phyloP scores from a whole-genome alignment of 2,888 invertebrate genomes.

The Linnaemya vulpina region DNA sequence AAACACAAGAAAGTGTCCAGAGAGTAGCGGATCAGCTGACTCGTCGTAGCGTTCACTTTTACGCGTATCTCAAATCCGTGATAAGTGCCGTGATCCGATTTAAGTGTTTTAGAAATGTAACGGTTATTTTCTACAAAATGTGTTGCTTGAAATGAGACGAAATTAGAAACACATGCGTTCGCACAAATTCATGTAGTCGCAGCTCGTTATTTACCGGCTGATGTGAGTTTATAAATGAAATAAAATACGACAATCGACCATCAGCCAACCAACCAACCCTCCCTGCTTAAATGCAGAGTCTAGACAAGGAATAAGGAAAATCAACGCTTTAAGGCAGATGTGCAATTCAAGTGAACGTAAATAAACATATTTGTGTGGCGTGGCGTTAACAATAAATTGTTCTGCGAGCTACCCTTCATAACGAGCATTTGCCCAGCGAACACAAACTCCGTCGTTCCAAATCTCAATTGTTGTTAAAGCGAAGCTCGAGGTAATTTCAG shows the following conservation, averaged over 20 bases:
- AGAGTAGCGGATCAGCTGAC: too few relatives aligned
- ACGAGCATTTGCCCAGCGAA: not conserved
- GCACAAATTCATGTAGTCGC: not conserved
- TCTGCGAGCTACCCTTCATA: constrained; percentile 44
- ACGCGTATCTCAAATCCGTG: too few relatives aligned
- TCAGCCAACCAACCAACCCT: constrained; percentile 47
- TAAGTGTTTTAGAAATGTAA: constrained; percentile 22
- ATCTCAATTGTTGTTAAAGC: too few relatives aligned
- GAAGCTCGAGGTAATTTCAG: too few relatives aligned
- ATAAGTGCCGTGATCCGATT: too few relatives aligned
- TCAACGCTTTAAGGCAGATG: constrained; percentile 71
- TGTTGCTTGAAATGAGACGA: not conserved
- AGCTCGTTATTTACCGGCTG: constrained; percentile 14
- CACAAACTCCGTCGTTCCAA: too few relatives aligned
- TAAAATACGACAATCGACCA: constrained; percentile 7
- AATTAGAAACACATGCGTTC: not conserved
- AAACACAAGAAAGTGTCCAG: too few relatives aligned
- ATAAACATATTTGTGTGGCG: constrained; percentile 58
- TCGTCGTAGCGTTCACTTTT: too few relatives aligned
- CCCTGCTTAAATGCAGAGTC: constrained; percentile 34
- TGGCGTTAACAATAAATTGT: constrained; percentile 50
- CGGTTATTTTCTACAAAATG: constrained; percentile 22
- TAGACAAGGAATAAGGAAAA: constrained; percentile 59
- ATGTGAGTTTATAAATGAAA: constrained; percentile 16
- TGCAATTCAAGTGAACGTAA: constrained; percentile 51